Base-by-base conservation (phyloP, 2,888 invertebrate species). In the Drosophila phalerata region DNA sequence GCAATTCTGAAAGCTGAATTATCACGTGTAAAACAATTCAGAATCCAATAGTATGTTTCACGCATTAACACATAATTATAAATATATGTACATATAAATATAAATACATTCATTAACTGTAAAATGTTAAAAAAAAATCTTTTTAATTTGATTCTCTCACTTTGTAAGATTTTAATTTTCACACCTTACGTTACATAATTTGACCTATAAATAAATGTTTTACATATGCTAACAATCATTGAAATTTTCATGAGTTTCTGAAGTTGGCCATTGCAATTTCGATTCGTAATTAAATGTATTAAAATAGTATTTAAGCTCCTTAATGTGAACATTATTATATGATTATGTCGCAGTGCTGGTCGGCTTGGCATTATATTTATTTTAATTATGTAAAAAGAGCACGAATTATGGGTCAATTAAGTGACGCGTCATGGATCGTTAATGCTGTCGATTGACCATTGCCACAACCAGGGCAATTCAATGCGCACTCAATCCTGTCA, bases 401-500 rank as follows among this genome's bases (percentile, higher is more conserved):
- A 69, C 58, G 69, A 70, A 78, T 88, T 73, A 58, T 88, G 75
- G 84, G 88, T 88, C 84, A 84, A 86, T 80, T 83, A 68, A 72
- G 57, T 58, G 17, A 47, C 40, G 53, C n/a, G 32, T 42, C 37
- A 62, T 38, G 62, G 51, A 53, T 47, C 47, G 65, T 65, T 65
- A 56, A 38, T 38, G 65, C 30, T 61, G 61, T 73, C 70, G 63
- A 69, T 74, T 76, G 52, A 60, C 69, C 69, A 81, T 47, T 60
- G 71, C 69, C 37, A 15, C 48, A 56, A 37, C 52, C 56, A 73
- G 40, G 61, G 19, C 64, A 68, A 64, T 62, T 45, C 57, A 49
- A 60, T 47, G 37, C 9, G 32, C 53, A 51, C 42, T 49, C 53
- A 60, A 57, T 62, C 15, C 58, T 15, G 48, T 48, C 69, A 69